These are phyloP conservation scores for Trochalopteron elliotii DNA, from an alignment of 2,113 vertebrate genomes.

Conservation along the genomic window DNA sequence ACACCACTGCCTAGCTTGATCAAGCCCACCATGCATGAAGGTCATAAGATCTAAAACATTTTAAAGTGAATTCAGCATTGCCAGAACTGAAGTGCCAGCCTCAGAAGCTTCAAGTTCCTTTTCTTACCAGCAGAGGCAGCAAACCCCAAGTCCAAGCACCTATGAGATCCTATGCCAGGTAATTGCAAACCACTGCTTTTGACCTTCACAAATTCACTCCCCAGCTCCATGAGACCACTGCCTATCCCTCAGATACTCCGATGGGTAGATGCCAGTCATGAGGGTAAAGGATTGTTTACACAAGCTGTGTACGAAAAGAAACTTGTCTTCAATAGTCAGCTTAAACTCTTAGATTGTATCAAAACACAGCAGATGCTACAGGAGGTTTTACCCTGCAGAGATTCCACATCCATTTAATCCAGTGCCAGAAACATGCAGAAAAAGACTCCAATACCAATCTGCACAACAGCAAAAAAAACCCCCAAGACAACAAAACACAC, in stretches of 20 bases:
- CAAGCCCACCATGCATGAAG: background rate
- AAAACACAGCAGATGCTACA: background rate
- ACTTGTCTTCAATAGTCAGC: background rate
- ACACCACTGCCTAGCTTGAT: background rate
- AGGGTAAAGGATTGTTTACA: background rate
- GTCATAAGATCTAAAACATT: rapidly evolving
- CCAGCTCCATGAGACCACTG: background rate
- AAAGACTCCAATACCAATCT: background rate
- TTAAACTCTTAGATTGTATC: background rate
- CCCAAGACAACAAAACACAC: background rate
- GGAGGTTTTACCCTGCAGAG: background rate
- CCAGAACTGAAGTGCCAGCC: background rate
- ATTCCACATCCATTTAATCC: background rate
- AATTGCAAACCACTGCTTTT: background rate
- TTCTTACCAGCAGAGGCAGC: background rate
- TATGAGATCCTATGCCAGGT: background rate
- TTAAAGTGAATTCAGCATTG: background rate
- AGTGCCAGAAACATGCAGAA: background rate
- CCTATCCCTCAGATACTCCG: background rate
- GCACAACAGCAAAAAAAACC: background rate
- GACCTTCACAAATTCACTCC: background rate
- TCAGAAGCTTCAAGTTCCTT: background rate
- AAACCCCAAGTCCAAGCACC: background rate
- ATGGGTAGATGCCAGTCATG: background rate
- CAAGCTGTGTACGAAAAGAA: background rate